Evolutionary conservation across 1,140 invertebrate genomes (phyloP), one percentile per base, ranked within the genome.

Genomic region (Orius insidiosus): DNA sequence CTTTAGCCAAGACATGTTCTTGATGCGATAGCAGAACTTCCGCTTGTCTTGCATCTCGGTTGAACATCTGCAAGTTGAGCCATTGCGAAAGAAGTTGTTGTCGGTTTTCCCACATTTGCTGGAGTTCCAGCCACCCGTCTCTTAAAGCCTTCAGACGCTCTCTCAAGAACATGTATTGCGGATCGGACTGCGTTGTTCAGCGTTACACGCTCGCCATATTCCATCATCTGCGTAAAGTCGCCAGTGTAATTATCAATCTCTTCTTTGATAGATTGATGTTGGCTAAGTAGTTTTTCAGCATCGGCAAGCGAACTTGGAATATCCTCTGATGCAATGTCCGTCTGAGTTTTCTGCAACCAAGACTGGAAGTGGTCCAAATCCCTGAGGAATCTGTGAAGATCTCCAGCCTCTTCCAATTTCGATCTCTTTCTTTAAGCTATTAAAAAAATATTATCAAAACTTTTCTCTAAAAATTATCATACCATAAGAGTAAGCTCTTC

Each of bases 61-160:
- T 78, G 69, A 98, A 87, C 61, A 97, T 80, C 68, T 99, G 88
- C 54, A 90, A 68, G 62, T 90, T 88, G 50, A 98, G 72, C 54
- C 85, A 92, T 66, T 98, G 90, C 0, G 90, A 88, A 2, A 99
- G 66, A 33, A 97, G 63, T 50, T 93, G 81, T 63, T 98, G 92
- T 39, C 94, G 67, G 66, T 98, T 98, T 59, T 95, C 93, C 94
- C 94, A 98, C 95, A 98, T 99, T 66, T 98, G 88, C 55, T 96
- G 84, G 39, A 99, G 67, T 60, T 98, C 95, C 51, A 92, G 86
- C 96, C 96, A 99, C 45, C 93, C 95, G 69, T 97, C 92, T 63
- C 95, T 87, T 33, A 99, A 65, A 1, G 94, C 95, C 68, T 95
- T 96, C 48, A 99, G 68, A 48, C 96, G 74, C 65, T 96, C 92